phyloP scores from a whole-genome alignment of 2,888 invertebrate species.

The Mellilla xanthometata region DNA sequence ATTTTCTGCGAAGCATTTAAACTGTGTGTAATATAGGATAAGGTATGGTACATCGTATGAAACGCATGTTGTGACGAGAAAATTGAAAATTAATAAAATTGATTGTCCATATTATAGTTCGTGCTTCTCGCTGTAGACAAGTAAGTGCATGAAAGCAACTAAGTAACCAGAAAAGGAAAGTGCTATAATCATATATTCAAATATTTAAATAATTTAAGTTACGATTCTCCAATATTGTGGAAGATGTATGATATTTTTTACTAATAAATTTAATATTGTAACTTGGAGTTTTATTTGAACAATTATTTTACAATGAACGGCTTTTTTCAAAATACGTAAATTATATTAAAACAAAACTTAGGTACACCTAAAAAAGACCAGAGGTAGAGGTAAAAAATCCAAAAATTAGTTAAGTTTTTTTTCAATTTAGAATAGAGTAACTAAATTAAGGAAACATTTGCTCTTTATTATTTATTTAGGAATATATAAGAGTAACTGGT shows the following conservation, averaged over 20 bases:
- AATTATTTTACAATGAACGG: no score
- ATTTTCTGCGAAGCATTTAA: constrained; percentile 67
- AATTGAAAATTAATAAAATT: constrained; percentile 30
- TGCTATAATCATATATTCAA: constrained; percentile 80
- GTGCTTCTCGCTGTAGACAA: constrained; percentile 73
- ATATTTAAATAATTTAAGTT: constrained; percentile 80
- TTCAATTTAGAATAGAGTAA: no score
- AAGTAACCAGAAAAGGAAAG: constrained; percentile 66
- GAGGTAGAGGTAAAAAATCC: no score
- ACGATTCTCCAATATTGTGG: constrained; percentile 82
- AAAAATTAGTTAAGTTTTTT: no score
- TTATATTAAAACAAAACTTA: no score
- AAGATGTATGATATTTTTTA: constrained; percentile 83
- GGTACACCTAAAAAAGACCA: no score
- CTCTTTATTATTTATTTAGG: no score
- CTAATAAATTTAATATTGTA: constrained; percentile 83
- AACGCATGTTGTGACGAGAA: constrained; percentile 43
- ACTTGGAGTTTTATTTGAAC: constrained; percentile 53
- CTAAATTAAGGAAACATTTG: no score
- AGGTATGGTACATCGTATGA: constrained; percentile 41
- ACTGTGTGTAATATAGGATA: constrained; percentile 63
- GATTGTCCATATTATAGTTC: constrained; percentile 46
- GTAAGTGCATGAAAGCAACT: constrained; percentile 68
- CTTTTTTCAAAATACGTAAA: no score
- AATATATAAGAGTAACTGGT: no score